These are phyloP conservation scores for Rhynchomys soricoides DNA, from an alignment of 2,113 vertebrate species.

Conservation along the genomic window DNA sequence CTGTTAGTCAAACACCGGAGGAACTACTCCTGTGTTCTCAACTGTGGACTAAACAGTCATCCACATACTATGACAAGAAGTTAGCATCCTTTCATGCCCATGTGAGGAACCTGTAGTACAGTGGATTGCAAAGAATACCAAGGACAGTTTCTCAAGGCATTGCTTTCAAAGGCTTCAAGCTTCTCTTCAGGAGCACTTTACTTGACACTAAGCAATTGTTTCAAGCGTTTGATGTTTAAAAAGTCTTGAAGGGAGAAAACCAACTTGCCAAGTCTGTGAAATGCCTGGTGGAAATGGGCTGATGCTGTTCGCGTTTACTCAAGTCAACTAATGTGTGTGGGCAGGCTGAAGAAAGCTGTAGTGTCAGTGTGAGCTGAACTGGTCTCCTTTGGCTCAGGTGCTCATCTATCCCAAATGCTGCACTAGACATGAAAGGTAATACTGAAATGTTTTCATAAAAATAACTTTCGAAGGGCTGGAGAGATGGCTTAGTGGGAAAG, in stretches of 20 bases:
- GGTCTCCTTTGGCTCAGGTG: not conserved
- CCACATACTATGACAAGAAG: not conserved
- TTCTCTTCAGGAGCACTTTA: not conserved
- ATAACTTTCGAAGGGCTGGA: not conserved
- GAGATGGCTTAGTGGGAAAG: not conserved
- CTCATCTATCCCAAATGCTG: not conserved
- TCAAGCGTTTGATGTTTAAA: conserved; percentile 26
- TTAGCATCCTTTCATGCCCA: not conserved
- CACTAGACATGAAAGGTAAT: not conserved
- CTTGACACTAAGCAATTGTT: not conserved
- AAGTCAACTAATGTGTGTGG: not conserved
- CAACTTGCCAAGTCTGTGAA: conserved; percentile 38
- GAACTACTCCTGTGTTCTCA: not conserved
- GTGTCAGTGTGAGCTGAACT: not conserved
- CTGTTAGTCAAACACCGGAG: not conserved
- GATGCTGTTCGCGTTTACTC: not conserved
- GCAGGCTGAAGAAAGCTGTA: not conserved
- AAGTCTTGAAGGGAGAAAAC: not conserved
- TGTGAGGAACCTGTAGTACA: not conserved
- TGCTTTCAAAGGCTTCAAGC: not conserved
- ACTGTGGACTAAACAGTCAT: not conserved
- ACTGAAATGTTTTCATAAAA: not conserved
- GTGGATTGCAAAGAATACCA: not conserved
- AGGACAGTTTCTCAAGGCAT: not conserved
- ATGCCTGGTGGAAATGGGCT: not conserved